Percentiles rank a stretch among this genome's conserved stretches.
Conservation (phyloP, 2,888 invertebrate species). For the Oscheius sp. region DNA sequence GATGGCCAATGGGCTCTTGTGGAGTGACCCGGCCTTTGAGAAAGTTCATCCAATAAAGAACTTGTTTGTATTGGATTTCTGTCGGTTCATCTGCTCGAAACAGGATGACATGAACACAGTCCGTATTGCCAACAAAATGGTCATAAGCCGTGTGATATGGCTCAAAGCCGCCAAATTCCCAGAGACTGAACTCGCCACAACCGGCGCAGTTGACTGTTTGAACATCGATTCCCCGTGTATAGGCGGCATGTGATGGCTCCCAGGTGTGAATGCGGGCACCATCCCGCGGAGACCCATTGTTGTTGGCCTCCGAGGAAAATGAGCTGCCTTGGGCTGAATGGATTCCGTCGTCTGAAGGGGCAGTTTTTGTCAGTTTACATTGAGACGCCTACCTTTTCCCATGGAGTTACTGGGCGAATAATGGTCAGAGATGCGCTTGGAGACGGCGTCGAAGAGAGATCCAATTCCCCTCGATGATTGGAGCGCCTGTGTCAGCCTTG, state of each 20-base stretch:
- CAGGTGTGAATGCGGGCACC: conserved; percentile 13
- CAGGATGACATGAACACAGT: conserved; percentile 80
- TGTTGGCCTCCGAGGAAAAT: conserved; percentile 60
- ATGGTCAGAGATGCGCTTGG: conserved; percentile 67
- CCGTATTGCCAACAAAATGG: conserved; percentile 80
- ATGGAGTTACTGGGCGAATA: conserved; percentile 54
- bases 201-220: conserved; percentile 76
- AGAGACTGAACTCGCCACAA: conserved; percentile 79
- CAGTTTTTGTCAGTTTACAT: too few relatives aligned
- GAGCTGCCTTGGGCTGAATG: conserved; percentile 64
- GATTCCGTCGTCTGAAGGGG: conserved; percentile 64
- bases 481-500: conserved; percentile 52
- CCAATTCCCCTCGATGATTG: conserved; percentile 56
- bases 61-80: conserved; percentile 75
- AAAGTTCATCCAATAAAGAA: conserved; percentile 83
- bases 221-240: conserved; percentile 80
- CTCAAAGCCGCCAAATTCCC: conserved; percentile 85
- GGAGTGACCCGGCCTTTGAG: conserved; percentile 80
- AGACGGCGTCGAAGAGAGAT: conserved; percentile 66
- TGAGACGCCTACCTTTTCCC: conserved; percentile 32
- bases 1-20: conserved; percentile 78
- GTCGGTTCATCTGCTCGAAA: conserved; percentile 81
- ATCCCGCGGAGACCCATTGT: conserved; percentile 40
- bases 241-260: conserved; percentile 75
- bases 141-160: conserved; percentile 81